phyloP scores from a whole-genome alignment of 2,797 vertebrate genomes.

The Craterocephalus amniculus region DNA sequence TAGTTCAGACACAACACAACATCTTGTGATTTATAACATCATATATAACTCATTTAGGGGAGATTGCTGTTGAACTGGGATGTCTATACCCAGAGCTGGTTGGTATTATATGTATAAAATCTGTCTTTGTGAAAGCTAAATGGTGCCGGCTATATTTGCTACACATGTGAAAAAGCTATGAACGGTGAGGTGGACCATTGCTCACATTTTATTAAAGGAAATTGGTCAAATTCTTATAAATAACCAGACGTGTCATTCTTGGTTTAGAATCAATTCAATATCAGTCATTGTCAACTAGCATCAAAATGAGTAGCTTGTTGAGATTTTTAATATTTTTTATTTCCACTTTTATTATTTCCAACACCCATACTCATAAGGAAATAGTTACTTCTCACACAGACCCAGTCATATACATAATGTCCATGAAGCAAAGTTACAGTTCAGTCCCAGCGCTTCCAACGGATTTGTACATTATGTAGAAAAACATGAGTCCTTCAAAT shows the following conservation, averaged over 20 bases:
- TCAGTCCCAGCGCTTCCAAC: no score
- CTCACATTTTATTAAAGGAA: constrained; percentile 8
- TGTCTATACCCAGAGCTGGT: background rate
- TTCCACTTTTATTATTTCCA: background rate
- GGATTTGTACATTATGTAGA: no score
- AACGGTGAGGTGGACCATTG: background rate
- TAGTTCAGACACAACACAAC: background rate
- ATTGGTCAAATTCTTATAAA: constrained; percentile 9
- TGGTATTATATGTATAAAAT: constrained; percentile 18
- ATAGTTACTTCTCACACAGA: no score
- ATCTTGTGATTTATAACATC: background rate
- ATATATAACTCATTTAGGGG: constrained; percentile 2
- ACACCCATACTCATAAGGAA: no score
- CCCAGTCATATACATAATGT: no score
- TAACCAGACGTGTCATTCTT: background rate
- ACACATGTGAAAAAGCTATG: background rate
- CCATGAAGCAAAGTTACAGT: no score
- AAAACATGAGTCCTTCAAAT: no score
- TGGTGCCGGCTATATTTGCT: background rate
- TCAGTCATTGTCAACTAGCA: background rate
- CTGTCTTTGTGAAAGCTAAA: constrained; percentile 1
- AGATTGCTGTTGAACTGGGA: constrained; percentile 1
- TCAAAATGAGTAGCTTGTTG: background rate
- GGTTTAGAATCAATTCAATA: background rate
- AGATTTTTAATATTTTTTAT: no score